phyloP scores from a whole-genome alignment of 2,797 vertebrate genomes.

The Microchirus variegatus region DNA sequence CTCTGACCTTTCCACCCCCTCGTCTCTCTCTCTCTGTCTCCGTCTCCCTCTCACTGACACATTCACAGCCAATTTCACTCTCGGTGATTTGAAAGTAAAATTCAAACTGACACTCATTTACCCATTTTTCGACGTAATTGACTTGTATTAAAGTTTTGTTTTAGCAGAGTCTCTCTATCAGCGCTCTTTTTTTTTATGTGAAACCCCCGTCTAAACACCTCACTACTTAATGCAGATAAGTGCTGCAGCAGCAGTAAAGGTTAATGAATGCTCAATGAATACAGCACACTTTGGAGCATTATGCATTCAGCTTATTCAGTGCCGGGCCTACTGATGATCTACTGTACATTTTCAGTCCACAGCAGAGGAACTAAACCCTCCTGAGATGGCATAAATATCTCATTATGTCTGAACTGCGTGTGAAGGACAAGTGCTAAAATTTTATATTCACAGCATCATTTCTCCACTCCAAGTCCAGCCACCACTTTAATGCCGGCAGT shows the following conservation, averaged over 20 bases:
- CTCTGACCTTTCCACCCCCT: conserved; percentile 66
- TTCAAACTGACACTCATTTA: conserved; percentile 5
- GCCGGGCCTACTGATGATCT: conserved; percentile 55
- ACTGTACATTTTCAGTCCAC: conserved; percentile 58
- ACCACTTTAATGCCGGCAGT: neutral
- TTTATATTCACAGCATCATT: conserved; percentile 21
- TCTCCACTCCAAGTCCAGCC: neutral
- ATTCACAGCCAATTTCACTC: conserved; percentile 43
- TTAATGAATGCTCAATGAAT: conserved; percentile 80
- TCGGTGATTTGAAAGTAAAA: conserved; percentile 14
- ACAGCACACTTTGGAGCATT: conserved; percentile 68
- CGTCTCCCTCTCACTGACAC: conserved; percentile 17
- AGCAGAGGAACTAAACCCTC: conserved; percentile 38
- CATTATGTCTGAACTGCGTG: conserved; percentile 52
- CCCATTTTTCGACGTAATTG: conserved; percentile 5
- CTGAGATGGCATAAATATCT: conserved; percentile 63
- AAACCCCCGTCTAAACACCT: conserved; percentile 43
- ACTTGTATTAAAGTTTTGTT: conserved; percentile 24
- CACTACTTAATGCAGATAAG: conserved; percentile 60
- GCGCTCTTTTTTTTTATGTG: conserved; percentile 25
- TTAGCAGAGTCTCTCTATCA: conserved; percentile 4
- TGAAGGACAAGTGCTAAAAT: conserved; percentile 52
- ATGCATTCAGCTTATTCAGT: conserved; percentile 66
- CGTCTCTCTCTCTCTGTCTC: conserved; percentile 10
- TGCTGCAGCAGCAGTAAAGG: conserved; percentile 66